Conservation (phyloP, 1,140 invertebrate species). For the Drosophila ambigua region DNA sequence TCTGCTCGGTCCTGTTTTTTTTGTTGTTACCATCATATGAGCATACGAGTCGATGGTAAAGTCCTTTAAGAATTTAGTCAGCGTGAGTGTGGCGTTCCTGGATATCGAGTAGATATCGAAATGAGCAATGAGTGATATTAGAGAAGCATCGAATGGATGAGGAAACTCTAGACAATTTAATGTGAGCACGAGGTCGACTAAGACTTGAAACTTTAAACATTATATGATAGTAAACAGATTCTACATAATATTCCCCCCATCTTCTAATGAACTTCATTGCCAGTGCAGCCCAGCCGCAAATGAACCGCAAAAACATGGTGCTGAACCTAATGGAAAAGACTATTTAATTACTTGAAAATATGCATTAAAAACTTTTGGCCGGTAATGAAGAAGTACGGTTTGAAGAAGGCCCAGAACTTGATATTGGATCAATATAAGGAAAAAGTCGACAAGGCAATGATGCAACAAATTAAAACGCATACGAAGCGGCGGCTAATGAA, state of each 20-base stretch:
- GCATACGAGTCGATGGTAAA: constrained; percentile 27
- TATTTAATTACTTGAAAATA: constrained; percentile 63
- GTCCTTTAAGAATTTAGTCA: constrained; percentile 44
- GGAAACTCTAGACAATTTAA: background rate
- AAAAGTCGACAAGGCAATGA: constrained; percentile 66
- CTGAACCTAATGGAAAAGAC: constrained; percentile 46
- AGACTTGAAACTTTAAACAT: too few relatives aligned
- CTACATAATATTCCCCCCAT: background rate
- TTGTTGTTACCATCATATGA: constrained; percentile 12
- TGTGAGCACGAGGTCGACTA: too few relatives aligned
- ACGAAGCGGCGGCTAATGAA: constrained; percentile 64
- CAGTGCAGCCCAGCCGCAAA: constrained; percentile 2
- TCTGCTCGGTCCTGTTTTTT: constrained; percentile 30
- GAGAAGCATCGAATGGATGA: background rate
- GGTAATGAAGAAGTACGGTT: constrained; percentile 17
- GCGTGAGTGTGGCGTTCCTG: background rate
- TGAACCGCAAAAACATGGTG: constrained; percentile 23
- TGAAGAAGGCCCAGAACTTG: constrained; percentile 38
- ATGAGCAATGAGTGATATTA: constrained; percentile 16
- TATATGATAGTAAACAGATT: too few relatives aligned
- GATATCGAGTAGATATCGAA: constrained; percentile 22
- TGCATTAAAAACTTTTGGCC: constrained; percentile 64
- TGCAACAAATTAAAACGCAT: constrained; percentile 77
- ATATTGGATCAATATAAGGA: constrained; percentile 69
- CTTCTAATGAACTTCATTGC: constrained; percentile 4